Percentiles rank a stretch among this genome's conserved stretches.
These are phyloP conservation scores for Lordiphosa clarofinis DNA, from an alignment of 1,140 invertebrate species.

Conservation along the genomic window DNA sequence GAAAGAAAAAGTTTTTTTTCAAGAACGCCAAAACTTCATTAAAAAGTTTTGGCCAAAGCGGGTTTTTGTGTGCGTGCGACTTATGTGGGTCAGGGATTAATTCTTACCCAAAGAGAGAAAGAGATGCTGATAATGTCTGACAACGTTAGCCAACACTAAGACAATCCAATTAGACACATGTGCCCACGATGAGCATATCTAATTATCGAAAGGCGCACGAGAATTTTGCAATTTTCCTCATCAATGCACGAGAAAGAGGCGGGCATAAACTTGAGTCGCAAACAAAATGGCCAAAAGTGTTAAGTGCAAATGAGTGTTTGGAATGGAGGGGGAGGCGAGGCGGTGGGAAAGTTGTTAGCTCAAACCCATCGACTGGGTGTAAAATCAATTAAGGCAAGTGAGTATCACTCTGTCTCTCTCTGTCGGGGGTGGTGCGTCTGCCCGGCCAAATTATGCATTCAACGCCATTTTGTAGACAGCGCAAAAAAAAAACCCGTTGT, in stretches of 20 bases:
- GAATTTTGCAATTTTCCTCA: conserved; percentile 67
- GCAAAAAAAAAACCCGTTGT: conserved; percentile 35
- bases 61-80: conserved; percentile 39
- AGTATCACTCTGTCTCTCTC: conserved; percentile 19
- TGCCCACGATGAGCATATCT: conserved; percentile 51
- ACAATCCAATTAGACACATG: conserved; percentile 70
- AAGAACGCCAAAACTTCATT: conserved; percentile 72
- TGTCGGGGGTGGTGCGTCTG: not conserved
- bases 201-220: conserved; percentile 57
- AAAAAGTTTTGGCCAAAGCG: conserved; percentile 63
- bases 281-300: conserved; percentile 68
- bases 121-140: conserved; percentile 26
- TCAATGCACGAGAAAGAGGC: conserved; percentile 33
- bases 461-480: conserved; percentile 53
- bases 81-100: conserved; percentile 52
- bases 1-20: conserved; percentile 48
- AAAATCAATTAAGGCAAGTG: conserved; percentile 70
- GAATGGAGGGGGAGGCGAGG: conserved; percentile 5
- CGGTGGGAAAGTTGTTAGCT: not conserved
- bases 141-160: conserved; percentile 56
- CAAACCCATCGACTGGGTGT: conserved; percentile 44
- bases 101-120: conserved; percentile 1
- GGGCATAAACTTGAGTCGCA: conserved; percentile 41
- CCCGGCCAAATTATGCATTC: conserved; percentile 61
- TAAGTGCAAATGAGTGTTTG: conserved; percentile 66